phyloP scores from a whole-genome alignment of 2,888 invertebrate species.

The Bhutanitis thaidina region DNA sequence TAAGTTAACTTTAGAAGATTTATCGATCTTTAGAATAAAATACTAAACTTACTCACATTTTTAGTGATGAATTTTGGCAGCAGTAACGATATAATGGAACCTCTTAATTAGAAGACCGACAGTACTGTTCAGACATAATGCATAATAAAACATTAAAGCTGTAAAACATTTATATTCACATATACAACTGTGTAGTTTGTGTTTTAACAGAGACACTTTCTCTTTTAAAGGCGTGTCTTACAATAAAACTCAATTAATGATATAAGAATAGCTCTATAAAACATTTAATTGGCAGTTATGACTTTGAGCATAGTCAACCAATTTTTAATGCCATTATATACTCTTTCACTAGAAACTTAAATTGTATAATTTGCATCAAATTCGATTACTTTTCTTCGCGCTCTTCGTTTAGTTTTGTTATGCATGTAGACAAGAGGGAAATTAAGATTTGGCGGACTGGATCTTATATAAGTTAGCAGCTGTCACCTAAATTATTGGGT shows the following conservation, averaged over 20 bases:
- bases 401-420: neutral
- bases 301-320: slow-evolving; percentile 1
- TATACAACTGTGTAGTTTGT: no score
- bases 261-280: neutral
- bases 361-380: slow-evolving; percentile 14
- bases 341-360: slow-evolving; percentile 12
- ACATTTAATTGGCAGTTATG: neutral
- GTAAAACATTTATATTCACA: no score
- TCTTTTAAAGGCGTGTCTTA: no score
- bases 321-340: slow-evolving; percentile 8
- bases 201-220: no score
- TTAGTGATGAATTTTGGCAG: no score
- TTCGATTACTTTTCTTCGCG: slow-evolving; percentile 5
- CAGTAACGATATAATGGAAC: no score
- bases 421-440: neutral
- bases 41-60: no score
- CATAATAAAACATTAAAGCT: no score
- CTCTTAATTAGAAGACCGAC: no score
- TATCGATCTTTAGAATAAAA: no score
- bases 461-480: slow-evolving; percentile 1
- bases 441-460: neutral
- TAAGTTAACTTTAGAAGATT: no score
- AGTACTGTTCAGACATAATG: no score
- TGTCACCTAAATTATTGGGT: neutral
- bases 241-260: neutral